Base-by-base conservation (phyloP, 2,113 vertebrate species). In the Hepsetus odoe region DNA sequence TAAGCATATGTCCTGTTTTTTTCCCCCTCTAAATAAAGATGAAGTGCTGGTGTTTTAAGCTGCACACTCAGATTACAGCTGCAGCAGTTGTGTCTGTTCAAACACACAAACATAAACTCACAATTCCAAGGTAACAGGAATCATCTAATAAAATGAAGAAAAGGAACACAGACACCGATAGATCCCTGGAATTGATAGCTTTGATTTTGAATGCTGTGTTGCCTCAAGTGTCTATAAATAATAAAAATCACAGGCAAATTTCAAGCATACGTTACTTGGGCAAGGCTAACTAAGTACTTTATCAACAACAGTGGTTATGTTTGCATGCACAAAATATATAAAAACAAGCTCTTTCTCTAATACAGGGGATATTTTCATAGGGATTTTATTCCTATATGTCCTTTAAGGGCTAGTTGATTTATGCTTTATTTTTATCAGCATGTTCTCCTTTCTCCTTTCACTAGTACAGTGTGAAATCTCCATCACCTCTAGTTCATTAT, bases 1-100 rank as follows among this genome's bases (percentile, higher is more conserved):
- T 82, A 88, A 84, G 86, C 81, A 80, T 82, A 87, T 84, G 80
- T 87, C 86, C 88, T 86, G 58, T 55, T 72, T 81, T 30, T 55
- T 26, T 51, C 24, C n/a, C 32, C 12, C 12, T 49, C 26, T 16
- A 74, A 28, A 74, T 14, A 65, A 76, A 75, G 18, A 61, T 20
- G 26, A 33, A 69, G 13, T 30, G 5, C 24, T 74, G 58, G 56
- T 30, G 42, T 28, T 46, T 58, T 32, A 70, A 70, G 46, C 24
- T 72, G 38, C 16, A 40, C 22, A 12, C 28, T 20, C 55, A 70
- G 55, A n/a, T 16, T 64, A 72, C 30, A 32, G 42, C 24, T 24
- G 14, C 40, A 49, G 32, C 61, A 64, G 32, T 20, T 64, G 61
- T 0, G 32, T 32, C 38, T 14, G n/a, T 32, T 55, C 32, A 44